phyloP scores from a whole-genome alignment of 2,113 vertebrate species.

The Mirza zaza region DNA sequence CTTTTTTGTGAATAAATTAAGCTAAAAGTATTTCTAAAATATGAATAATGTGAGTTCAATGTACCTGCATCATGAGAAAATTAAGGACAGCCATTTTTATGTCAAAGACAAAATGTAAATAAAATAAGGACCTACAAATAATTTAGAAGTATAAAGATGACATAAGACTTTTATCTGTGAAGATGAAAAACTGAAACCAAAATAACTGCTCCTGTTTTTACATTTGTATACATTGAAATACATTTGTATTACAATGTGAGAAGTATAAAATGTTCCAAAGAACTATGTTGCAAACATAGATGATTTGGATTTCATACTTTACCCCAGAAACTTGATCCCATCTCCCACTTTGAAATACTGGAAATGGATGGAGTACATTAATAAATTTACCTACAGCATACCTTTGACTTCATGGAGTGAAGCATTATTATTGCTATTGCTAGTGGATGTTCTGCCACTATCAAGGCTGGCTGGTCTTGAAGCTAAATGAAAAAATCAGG shows the following conservation, averaged over 20 bases:
- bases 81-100: constrained; percentile 33
- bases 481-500: constrained; percentile 89
- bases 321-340: background rate
- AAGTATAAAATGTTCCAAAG: constrained; percentile 41
- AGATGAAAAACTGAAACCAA: constrained; percentile 62
- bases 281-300: constrained; percentile 39
- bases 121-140: constrained; percentile 23
- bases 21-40: constrained; percentile 42
- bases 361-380: constrained; percentile 64
- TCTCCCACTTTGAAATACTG: constrained; percentile 1
- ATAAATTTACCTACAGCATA: constrained; percentile 86
- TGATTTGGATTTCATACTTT: constrained; percentile 58
- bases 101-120: constrained; percentile 50
- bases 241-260: constrained; percentile 57
- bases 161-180: constrained; percentile 43
- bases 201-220: constrained; percentile 60
- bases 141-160: constrained; percentile 46
- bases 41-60: constrained; percentile 32
- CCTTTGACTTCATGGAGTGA: constrained; percentile 95
- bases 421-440: constrained; percentile 97
- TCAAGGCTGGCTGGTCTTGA: constrained; percentile 97
- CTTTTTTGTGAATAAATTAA: background rate
- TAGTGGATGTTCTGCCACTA: constrained; percentile 97
- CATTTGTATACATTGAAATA: constrained; percentile 63
- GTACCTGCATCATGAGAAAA: constrained; percentile 32